phyloP scores from a whole-genome alignment of 2,113 vertebrate species.

The Catharus fuscescens region DNA sequence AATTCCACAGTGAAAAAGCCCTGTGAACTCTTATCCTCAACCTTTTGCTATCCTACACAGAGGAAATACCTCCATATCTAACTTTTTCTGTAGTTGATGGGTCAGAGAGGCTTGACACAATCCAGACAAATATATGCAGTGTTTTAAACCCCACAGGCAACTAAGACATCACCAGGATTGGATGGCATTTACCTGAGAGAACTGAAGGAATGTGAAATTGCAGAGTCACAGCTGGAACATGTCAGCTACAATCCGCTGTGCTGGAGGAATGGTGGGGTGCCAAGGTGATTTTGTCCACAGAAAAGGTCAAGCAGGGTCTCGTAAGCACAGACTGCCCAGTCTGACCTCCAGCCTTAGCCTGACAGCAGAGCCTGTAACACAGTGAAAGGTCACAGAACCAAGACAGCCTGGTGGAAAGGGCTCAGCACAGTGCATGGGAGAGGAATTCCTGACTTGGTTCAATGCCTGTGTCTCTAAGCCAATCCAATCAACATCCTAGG shows the following conservation, averaged over 20 bases:
- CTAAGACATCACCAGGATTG: not conserved
- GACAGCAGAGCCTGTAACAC: not conserved
- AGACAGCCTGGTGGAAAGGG: not conserved
- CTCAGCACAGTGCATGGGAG: not conserved
- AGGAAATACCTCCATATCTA: not conserved
- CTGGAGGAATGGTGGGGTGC: not conserved
- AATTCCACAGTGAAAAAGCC: not conserved
- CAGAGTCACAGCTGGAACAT: accelerated
- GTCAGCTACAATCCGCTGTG: not conserved
- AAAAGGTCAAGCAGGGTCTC: not conserved
- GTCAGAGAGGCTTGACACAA: not conserved
- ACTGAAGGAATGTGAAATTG: not conserved
- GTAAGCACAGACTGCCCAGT: not conserved
- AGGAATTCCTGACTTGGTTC: not conserved
- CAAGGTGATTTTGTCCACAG: not conserved
- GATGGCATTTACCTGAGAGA: not conserved
- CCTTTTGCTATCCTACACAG: accelerated
- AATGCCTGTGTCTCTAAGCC: not conserved
- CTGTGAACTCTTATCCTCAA: not conserved
- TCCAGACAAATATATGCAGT: not conserved
- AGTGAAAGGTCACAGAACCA: not conserved
- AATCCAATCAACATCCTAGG: not conserved
- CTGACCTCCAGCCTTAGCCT: not conserved
- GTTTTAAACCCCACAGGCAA: not conserved
- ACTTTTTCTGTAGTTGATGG: not conserved